These are phyloP conservation scores for Papilio protenor DNA, from an alignment of 2,888 invertebrate genomes.

Conservation along the genomic window DNA sequence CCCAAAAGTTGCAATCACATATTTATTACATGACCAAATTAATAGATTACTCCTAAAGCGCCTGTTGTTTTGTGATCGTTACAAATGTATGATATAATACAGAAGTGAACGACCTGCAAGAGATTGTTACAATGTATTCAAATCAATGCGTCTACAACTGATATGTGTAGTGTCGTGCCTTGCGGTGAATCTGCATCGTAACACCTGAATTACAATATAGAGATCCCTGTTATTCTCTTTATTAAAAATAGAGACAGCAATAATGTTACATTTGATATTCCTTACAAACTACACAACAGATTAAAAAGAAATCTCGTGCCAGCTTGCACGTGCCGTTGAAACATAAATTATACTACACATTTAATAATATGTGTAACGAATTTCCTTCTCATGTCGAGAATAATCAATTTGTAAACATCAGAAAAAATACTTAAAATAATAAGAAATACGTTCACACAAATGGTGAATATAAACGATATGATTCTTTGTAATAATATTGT, in stretches of 20 bases:
- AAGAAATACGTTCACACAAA: not conserved
- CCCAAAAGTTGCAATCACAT: not conserved
- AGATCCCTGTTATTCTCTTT: not conserved
- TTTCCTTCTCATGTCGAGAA: not conserved
- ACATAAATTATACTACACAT: slow-evolving; percentile 18
- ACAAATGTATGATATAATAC: not conserved
- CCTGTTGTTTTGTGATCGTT: not conserved
- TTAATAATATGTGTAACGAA: not conserved
- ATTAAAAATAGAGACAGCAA: not conserved
- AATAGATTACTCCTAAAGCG: not conserved
- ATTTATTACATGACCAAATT: not conserved
- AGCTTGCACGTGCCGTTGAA: slow-evolving; percentile 17
- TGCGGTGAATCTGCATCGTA: not conserved
- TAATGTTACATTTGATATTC: not conserved
- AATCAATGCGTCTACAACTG: not conserved
- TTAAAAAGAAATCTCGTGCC: slow-evolving; percentile 16
- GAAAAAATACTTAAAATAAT: not conserved
- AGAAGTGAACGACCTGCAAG: not conserved
- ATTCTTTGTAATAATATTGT: not conserved
- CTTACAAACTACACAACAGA: not conserved
- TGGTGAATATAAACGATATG: not conserved
- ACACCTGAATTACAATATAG: not conserved
- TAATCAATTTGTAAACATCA: slow-evolving; percentile 21
- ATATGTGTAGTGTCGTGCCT: not conserved
- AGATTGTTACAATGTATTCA: slow-evolving; percentile 10